These are phyloP conservation scores for Scolopax bukidnonensis DNA, from an alignment of 2,797 vertebrate species.

Conservation along the genomic window DNA sequence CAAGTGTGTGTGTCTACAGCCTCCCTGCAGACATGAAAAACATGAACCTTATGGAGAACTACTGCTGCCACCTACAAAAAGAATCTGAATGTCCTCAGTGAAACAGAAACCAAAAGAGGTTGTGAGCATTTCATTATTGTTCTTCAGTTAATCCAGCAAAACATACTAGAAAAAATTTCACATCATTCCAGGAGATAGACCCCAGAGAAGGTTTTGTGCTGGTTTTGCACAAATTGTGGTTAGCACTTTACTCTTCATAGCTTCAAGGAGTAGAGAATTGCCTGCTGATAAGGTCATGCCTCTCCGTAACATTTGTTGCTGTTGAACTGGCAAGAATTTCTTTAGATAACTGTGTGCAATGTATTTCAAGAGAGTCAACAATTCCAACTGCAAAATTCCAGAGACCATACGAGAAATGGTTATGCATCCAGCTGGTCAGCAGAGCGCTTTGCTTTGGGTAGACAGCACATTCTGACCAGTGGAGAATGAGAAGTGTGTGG, in stretches of 20 bases:
- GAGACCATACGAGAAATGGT: background rate
- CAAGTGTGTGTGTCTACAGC: background rate
- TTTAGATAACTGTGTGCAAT: background rate
- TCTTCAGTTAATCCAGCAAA: background rate
- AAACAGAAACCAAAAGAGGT: background rate
- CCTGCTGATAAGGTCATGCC: background rate
- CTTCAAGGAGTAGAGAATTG: background rate
- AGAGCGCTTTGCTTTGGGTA: background rate
- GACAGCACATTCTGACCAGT: background rate
- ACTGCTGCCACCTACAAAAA: background rate
- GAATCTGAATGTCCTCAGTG: background rate
- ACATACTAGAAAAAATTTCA: background rate
- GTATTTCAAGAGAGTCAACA: background rate
- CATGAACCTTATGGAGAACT: background rate
- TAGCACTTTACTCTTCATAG: background rate
- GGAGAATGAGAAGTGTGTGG: background rate
- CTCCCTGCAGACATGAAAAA: background rate
- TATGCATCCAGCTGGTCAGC: background rate
- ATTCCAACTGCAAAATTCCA: background rate
- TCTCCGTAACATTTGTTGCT: background rate
- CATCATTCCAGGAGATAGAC: background rate
- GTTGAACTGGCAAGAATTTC: background rate
- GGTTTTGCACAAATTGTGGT: background rate
- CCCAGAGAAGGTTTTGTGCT: background rate
- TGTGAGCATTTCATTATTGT: background rate